Base-by-base conservation (phyloP, 2,888 invertebrate genomes). In the Hirtodrosophila cameraria region DNA sequence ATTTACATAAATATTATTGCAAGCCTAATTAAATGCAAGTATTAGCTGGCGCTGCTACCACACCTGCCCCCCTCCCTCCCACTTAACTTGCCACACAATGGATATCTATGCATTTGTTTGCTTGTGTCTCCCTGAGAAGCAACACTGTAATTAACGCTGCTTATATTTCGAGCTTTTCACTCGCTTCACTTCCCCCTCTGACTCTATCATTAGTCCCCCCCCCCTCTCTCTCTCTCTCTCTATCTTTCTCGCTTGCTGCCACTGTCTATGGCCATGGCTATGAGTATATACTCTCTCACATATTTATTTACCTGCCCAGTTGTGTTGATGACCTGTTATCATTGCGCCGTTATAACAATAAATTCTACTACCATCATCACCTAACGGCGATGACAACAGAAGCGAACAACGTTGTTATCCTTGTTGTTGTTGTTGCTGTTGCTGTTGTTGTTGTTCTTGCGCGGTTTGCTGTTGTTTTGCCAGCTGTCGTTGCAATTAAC, bases 1-100 rank as follows among this genome's bases (percentile, higher is more conserved):
- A 83, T 82, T 86, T 82, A 82, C 82, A 82, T 84, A 87, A 87
- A 87, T 87, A 87, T 87, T 87, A 78, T 86, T 87, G 81, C 74
- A 87, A 86, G 85, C 85, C 87, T 87, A 87, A 87, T 87, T 87
- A 87, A 87, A 85, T 78, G 85, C 77, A 77, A 87, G 79, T 80
- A 84, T 76, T 82, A 74, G 72, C 60, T 61, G 54, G 9, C 62
- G 49, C 45, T 70, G 62, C 45, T 42, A 48, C 15, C 33, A 36
- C 41, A 6, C 35, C 39, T 9, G 6, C 23, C 6, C 2, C 12
- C 0, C 6, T 11, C 1, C 38, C 7, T 2, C 4, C 25, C 15
- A 1, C 18, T 15, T n/a, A 4, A 8, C 3, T 18, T 1, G 8
- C 13, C 13, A 39, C 45, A 60, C 16, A 58, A 60, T n/a, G 48